phyloP scores from a whole-genome alignment of 2,888 invertebrate genomes.

The Aelia acuminata region DNA sequence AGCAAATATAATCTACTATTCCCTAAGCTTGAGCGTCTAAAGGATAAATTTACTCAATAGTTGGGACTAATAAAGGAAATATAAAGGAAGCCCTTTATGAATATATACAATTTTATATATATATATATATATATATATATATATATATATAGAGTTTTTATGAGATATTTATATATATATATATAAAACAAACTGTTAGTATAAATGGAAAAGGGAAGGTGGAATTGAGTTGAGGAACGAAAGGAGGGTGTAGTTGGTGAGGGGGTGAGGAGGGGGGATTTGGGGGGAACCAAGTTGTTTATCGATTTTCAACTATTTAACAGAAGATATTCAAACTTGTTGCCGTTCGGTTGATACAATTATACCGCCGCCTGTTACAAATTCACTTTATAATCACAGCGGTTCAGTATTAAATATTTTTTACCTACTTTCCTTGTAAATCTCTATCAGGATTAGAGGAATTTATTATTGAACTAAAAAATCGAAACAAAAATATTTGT shows the following conservation, averaged over 20 bases:
- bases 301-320: conserved; percentile 50
- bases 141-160: no score
- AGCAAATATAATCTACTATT: no score
- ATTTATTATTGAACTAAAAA: no score
- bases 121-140: no score
- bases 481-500: no score
- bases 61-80: no score
- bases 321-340: conserved; percentile 42
- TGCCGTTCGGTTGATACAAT: conserved; percentile 13
- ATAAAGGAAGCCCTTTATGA: no score
- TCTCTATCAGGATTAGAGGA: no score
- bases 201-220: neutral
- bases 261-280: neutral
- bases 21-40: no score
- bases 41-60: no score
- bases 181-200: neutral
- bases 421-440: neutral
- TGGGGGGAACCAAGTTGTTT: conserved; percentile 38
- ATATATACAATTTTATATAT: no score
- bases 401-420: conserved; percentile 7
- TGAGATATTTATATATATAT: no score
- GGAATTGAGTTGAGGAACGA: conserved; percentile 23
- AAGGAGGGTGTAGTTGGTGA: conserved; percentile 5
- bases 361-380: conserved; percentile 5
- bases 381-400: neutral